Evolutionary conservation across 1,140 invertebrate genomes (phyloP).

Genomic region (Drosophila burlai): DNA sequence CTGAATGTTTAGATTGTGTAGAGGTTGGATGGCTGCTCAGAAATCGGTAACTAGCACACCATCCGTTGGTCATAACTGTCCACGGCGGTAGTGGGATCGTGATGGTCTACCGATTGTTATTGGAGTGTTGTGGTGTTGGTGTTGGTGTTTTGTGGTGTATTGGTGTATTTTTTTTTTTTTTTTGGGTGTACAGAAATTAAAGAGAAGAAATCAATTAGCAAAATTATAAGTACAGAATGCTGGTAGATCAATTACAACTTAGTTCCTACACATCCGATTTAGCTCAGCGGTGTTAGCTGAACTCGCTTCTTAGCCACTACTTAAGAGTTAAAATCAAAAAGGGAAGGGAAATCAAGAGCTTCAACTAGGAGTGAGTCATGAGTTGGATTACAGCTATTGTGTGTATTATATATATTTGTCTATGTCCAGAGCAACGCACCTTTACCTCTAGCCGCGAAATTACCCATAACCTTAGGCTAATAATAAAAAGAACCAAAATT

Average conservation of each 20-base stretch:
- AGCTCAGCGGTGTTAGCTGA: no score
- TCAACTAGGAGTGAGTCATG: constrained; percentile 44
- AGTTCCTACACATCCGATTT: constrained; percentile 49
- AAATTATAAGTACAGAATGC: constrained; percentile 69
- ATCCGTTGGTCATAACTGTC: constrained; percentile 80
- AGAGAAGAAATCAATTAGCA: constrained; percentile 81
- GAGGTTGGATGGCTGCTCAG: constrained; percentile 52
- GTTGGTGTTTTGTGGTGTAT: constrained; percentile 30
- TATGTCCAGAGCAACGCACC: constrained; percentile 66
- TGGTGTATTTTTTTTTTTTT: constrained; percentile 35
- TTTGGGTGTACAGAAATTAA: constrained; percentile 76
- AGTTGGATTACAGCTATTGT: constrained; percentile 29
- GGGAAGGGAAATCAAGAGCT: constrained; percentile 15
- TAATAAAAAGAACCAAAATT: constrained; percentile 60
- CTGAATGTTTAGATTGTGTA: constrained; percentile 54
- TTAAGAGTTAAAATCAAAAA: constrained; percentile 22
- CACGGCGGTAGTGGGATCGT: constrained; percentile 83
- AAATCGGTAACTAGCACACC: constrained; percentile 84
- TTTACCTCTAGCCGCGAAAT: constrained; percentile 79
- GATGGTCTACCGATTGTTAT: constrained; percentile 75
- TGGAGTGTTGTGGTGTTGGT: constrained; percentile 24
- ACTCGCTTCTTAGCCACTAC: constrained; percentile 35
- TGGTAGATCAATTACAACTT: constrained; percentile 42
- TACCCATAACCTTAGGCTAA: constrained; percentile 83
- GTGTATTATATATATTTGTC: constrained; percentile 22